Base-by-base conservation (phyloP, 2,888 invertebrate species). In the Archaeoteleia sp. region DNA sequence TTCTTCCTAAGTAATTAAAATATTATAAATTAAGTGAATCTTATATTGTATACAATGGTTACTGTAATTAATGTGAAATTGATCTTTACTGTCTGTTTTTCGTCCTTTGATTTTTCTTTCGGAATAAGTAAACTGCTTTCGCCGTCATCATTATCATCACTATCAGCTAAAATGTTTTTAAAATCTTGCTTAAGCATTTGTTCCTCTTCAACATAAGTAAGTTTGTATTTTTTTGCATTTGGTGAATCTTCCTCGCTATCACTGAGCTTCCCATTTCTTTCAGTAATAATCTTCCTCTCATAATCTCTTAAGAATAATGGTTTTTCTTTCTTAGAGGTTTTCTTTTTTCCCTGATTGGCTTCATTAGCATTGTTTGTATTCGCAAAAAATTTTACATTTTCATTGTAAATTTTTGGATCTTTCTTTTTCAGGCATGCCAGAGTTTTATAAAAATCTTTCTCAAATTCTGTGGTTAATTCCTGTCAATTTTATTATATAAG, bases 321-420 rank as follows among this genome's bases (percentile, higher is more conserved):
- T 74, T 91, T 89, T 1, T 88, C 85, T 71, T 87, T n/a, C n/a
- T n/a, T n/a, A n/a, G n/a, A n/a, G n/a, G n/a, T 87, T 39, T 86
- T 84, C 67, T 84, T 71, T 74, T 87, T 87, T 82, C 70, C 72
- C 87, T 87, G 74, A 10, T 67, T 71, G 20, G n/a, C n/a, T n/a
- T 37, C 39, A 8, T 39, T 23, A 23, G 13, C 6, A 23, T 63
- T 61, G 8, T 49, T 35, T 45, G 43, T 7, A 39, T 70, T 58
- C 13, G 57, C 71, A 86, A 95, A 96, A 79, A 94, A 95, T 48
- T 88, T 88, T 20, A 89, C 88, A 49, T 89, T 88, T 30, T 91
- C 89, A 79, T 97, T 91, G 85, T 98, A 98, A 69, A 97, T 96
- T 73, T 89, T 88, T 0, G 97, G 95, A 87, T 97, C 95, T 80